Evolutionary conservation across 2,797 vertebrate genomes (phyloP).

Genomic region (Pseudochaenichthys georgianus): DNA sequence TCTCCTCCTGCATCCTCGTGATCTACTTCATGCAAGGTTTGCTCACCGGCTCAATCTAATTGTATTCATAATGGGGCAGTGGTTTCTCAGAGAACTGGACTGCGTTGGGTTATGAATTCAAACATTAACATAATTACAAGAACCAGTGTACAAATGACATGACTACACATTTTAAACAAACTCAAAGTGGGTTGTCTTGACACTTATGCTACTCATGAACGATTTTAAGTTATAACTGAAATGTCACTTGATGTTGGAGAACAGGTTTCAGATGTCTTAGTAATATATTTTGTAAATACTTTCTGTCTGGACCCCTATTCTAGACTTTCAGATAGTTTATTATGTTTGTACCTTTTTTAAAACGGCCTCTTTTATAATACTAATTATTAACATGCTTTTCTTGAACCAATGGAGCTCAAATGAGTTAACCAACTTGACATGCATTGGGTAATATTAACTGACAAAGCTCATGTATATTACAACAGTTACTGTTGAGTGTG

Average conservation of each 20-base stretch:
- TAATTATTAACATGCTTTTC: neutral
- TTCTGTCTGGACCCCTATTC: no score
- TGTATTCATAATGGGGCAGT: neutral
- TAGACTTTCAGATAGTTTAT: no score
- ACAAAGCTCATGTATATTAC: neutral
- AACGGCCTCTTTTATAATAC: neutral
- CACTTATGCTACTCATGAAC: neutral
- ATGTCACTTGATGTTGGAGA: neutral
- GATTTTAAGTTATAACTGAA: neutral
- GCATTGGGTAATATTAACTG: neutral
- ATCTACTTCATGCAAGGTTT: constrained; percentile 96
- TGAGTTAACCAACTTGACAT: neutral
- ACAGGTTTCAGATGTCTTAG: neutral
- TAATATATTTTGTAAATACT: no score
- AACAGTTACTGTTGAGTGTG: constrained; percentile 1
- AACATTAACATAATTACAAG: neutral
- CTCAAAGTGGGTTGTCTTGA: neutral
- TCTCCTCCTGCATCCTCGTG: constrained; percentile 92
- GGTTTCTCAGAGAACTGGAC: neutral
- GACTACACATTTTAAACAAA: neutral
- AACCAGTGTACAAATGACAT: neutral
- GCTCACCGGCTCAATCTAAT: neutral
- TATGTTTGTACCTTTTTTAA: no score
- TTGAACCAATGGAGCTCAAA: neutral
- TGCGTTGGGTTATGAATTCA: neutral